Conservation (phyloP, 2,888 invertebrate genomes). For the Sepiola atlantica region DNA sequence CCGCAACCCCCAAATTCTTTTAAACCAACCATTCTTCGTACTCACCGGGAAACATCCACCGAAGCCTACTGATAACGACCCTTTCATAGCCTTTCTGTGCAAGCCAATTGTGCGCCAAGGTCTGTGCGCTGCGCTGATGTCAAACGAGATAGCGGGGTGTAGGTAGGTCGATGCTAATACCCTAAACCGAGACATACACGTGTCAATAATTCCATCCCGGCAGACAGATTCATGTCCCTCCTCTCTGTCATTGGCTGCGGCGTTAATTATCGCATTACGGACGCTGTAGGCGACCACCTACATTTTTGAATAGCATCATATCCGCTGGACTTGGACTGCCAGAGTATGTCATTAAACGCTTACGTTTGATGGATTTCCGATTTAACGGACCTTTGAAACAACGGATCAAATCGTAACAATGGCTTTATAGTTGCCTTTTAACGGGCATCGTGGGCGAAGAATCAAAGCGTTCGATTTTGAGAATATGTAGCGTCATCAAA, state of each 20-base stretch:
- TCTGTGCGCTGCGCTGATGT: neutral
- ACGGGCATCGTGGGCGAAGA: neutral
- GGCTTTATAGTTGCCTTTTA: neutral
- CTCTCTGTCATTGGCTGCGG: neutral
- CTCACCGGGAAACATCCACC: neutral
- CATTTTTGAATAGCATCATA: neutral
- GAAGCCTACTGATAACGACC: conserved; percentile 12
- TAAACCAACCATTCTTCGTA: neutral
- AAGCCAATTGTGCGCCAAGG: neutral
- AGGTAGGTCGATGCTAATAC: neutral
- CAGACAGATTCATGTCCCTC: conserved; percentile 32
- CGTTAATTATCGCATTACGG: conserved; percentile 2
- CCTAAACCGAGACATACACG: neutral
- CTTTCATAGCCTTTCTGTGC: conserved; percentile 18
- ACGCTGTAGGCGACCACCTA: neutral
- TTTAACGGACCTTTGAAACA: neutral
- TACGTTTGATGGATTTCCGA: neutral
- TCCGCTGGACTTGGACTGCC: neutral
- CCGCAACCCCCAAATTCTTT: neutral
- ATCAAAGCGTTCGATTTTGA: neutral
- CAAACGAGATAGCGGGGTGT: neutral
- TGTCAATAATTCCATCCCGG: neutral
- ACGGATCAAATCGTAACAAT: neutral
- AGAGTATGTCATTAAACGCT: neutral
- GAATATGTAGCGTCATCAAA: too few species aligned